Evolutionary conservation across 2,797 vertebrate species (phyloP).

Genomic region (Tadarida brasiliensis): DNA sequence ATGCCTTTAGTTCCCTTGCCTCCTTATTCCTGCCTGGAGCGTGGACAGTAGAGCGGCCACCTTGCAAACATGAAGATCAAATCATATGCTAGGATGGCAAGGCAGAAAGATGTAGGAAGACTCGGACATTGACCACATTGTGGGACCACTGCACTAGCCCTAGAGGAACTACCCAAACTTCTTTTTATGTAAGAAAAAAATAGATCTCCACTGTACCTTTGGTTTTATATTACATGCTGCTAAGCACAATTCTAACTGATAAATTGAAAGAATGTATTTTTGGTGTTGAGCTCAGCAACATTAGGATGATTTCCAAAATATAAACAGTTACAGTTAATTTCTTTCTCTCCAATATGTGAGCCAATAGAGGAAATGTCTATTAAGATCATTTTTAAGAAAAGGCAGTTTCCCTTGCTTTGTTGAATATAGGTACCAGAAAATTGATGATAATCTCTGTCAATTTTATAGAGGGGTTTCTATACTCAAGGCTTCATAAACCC

Average conservation of each 20-base stretch:
- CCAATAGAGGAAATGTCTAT: background rate
- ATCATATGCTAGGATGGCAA: background rate
- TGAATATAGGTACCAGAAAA: background rate
- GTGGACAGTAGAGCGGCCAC: no score
- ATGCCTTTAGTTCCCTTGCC: background rate
- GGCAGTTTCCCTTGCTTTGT: background rate
- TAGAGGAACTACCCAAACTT: background rate
- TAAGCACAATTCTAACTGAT: background rate
- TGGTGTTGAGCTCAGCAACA: background rate
- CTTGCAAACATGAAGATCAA: background rate
- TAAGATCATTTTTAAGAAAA: conserved; percentile 22
- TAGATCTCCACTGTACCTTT: background rate
- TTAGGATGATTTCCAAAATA: conserved; percentile 8
- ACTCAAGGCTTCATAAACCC: background rate
- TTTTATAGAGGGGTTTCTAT: background rate
- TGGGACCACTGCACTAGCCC: background rate
- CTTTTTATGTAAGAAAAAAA: background rate
- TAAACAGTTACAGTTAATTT: conserved; percentile 2
- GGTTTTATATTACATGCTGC: background rate
- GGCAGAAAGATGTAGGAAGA: background rate
- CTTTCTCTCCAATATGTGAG: background rate
- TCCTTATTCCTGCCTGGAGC: background rate
- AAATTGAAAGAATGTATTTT: background rate
- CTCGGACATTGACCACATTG: background rate
- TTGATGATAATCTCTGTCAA: background rate